Conservation (phyloP, 2,888 invertebrate species). For the Microchrysa polita region DNA sequence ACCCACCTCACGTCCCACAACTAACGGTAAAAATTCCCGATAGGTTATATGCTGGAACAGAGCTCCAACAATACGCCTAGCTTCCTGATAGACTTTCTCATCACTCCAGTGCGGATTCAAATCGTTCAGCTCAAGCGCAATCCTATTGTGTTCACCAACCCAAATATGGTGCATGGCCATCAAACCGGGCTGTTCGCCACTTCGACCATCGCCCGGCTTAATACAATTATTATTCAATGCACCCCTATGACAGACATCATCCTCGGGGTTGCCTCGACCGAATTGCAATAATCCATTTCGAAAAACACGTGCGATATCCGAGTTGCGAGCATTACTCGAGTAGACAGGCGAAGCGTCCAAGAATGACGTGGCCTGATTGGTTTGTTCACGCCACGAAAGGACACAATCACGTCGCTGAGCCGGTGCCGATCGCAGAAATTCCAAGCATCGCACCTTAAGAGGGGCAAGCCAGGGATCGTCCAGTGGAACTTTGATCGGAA, state of each 20-base stretch:
- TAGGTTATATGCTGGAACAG: constrained; percentile 86
- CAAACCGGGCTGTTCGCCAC: constrained; percentile 80
- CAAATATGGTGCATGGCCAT: constrained; percentile 64
- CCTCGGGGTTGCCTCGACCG: constrained; percentile 73
- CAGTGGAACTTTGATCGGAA: constrained; percentile 79
- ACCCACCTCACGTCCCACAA: constrained; percentile 80
- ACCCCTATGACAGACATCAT: constrained; percentile 76
- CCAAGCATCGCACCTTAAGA: constrained; percentile 78
- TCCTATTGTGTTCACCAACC: constrained; percentile 68
- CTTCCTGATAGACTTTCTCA: constrained; percentile 86
- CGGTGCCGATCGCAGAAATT: constrained; percentile 84
- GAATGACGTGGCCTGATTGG: constrained; percentile 84
- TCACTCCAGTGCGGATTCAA: constrained; percentile 90
- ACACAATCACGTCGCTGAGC: constrained; percentile 82
- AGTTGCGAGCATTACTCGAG: constrained; percentile 77
- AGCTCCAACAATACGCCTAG: constrained; percentile 82
- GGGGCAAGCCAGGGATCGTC: constrained; percentile 79
- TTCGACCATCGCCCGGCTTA: constrained; percentile 79
- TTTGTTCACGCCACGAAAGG: constrained; percentile 84
- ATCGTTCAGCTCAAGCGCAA: constrained; percentile 76
- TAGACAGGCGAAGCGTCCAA: constrained; percentile 86
- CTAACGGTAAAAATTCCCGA: constrained; percentile 82
- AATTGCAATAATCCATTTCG: constrained; percentile 76
- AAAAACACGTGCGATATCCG: constrained; percentile 79
- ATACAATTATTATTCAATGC: constrained; percentile 80